Conservation (phyloP, 2,888 invertebrate genomes). For the Antitype chi region DNA sequence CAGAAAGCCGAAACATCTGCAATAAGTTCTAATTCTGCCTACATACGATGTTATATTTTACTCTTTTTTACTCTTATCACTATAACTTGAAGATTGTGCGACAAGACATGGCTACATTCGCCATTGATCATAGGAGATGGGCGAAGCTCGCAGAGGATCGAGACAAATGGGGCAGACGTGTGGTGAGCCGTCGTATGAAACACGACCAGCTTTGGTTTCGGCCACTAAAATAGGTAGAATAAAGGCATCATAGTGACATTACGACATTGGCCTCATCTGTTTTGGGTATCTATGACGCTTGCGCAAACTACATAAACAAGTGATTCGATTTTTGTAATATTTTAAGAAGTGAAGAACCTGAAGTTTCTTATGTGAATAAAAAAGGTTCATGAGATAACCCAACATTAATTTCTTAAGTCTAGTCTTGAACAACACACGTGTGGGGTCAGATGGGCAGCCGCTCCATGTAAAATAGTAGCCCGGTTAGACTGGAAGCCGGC, state of each 20-base stretch:
- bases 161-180: slow-evolving; percentile 62
- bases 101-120: slow-evolving; percentile 53
- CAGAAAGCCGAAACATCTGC: slow-evolving; percentile 23
- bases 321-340: neutral
- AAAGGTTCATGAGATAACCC: neutral
- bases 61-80: slow-evolving; percentile 39
- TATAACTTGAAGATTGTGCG: slow-evolving; percentile 54
- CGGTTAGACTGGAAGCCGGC: no score
- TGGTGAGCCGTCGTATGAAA: slow-evolving; percentile 60
- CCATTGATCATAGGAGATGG: slow-evolving; percentile 63
- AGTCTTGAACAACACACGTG: neutral
- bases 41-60: slow-evolving; percentile 11
- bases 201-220: slow-evolving; percentile 46
- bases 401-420: neutral
- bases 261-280: slow-evolving; percentile 12
- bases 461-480: no score
- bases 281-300: neutral
- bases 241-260: slow-evolving; percentile 10
- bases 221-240: slow-evolving; percentile 27
- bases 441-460: no score
- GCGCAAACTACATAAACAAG: neutral
- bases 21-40: slow-evolving; percentile 43
- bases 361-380: neutral
- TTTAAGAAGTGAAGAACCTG: neutral
- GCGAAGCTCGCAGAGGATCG: slow-evolving; percentile 58